phyloP scores from a whole-genome alignment of 2,797 vertebrate genomes.

The Lutjanus argentimaculatus region DNA sequence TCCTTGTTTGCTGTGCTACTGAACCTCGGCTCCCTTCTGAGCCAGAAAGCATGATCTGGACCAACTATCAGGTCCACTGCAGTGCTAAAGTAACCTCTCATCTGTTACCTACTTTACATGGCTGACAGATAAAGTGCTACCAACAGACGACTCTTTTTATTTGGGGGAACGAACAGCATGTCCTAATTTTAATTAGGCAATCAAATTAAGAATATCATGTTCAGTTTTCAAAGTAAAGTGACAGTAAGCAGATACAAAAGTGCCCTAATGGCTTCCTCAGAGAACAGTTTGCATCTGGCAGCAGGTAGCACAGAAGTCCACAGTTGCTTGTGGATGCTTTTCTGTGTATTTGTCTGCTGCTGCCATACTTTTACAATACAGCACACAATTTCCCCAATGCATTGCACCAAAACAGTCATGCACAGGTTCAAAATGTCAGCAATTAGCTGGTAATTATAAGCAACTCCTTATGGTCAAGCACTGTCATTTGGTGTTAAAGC shows the following conservation, averaged over 20 bases:
- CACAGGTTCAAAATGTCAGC: constrained; percentile 45
- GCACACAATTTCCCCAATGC: neutral
- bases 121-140: constrained; percentile 22
- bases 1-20: constrained; percentile 18
- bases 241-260: constrained; percentile 8
- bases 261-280: constrained; percentile 21
- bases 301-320: constrained; percentile 4
- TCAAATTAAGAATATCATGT: constrained; percentile 5
- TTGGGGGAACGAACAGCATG: neutral
- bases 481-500: constrained; percentile 46
- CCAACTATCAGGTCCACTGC: neutral
- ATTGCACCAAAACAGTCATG: neutral
- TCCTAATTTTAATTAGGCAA: constrained; percentile 20
- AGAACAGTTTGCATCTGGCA: constrained; percentile 24
- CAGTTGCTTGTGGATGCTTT: neutral
- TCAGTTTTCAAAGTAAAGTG: constrained; percentile 2
- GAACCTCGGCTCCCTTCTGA: constrained; percentile 14
- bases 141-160: neutral
- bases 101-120: constrained; percentile 13
- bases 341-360: neutral
- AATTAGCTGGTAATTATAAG: constrained; percentile 54
- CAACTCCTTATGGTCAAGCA: constrained; percentile 24
- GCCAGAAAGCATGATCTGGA: constrained; percentile 29
- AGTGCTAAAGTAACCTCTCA: constrained; percentile 10
- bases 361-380: neutral